A percentile compares a stretch with the other conserved stretches of the same genome.
Conservation (phyloP, 1,140 invertebrate species). For the Sycobia sp. region DNA sequence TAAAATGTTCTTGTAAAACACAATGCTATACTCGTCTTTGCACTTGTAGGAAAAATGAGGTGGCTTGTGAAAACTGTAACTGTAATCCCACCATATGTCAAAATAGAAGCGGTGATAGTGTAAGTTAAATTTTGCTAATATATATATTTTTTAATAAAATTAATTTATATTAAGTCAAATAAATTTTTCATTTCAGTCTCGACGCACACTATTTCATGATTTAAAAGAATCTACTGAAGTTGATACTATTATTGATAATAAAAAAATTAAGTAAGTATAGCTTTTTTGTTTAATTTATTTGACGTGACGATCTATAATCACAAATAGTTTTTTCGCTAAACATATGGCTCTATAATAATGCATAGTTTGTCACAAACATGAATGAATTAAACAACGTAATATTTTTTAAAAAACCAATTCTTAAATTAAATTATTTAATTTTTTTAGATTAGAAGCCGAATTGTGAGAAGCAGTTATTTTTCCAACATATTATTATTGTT, state of each 20-base stretch:
- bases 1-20: slow-evolving; percentile 68
- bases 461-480: neutral
- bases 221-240: slow-evolving; percentile 2
- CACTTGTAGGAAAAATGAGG: slow-evolving; percentile 63
- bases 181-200: slow-evolving; percentile 35
- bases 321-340: too few relatives aligned
- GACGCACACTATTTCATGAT: slow-evolving; percentile 38
- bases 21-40: slow-evolving; percentile 66
- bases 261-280: slow-evolving; percentile 28
- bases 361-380: neutral
- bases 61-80: slow-evolving; percentile 62
- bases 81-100: slow-evolving; percentile 62
- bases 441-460: slow-evolving; percentile 20
- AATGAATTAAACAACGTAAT: neutral
- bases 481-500: too few relatives aligned
- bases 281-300: neutral
- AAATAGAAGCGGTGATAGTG: slow-evolving; percentile 53
- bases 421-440: neutral
- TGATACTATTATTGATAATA: neutral
- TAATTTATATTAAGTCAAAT: neutral
- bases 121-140: too few relatives aligned
- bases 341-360: neutral
- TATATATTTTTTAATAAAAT: neutral
- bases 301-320: too few relatives aligned
- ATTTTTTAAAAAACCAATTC: neutral